Percentiles rank a stretch among this genome's conserved stretches.
phyloP scores from a whole-genome alignment of 1,140 invertebrate genomes.

The Diuraphis noxia region DNA sequence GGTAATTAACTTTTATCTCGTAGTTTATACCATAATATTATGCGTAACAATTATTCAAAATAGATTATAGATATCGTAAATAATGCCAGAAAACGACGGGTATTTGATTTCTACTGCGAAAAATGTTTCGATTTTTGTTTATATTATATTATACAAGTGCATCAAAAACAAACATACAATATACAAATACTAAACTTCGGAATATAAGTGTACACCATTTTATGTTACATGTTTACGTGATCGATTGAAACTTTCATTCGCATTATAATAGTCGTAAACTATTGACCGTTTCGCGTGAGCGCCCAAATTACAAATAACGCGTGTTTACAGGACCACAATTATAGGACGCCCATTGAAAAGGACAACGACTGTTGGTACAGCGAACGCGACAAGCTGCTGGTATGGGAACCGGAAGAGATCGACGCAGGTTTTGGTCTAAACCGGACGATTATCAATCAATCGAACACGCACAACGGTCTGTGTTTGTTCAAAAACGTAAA shows the following conservation, averaged over 20 bases:
- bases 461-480: conserved; percentile 57
- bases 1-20: not conserved
- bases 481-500: conserved; percentile 25
- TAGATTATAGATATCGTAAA: not conserved
- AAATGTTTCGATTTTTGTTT: not conserved
- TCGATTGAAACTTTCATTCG: too few relatives aligned
- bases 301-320: too few relatives aligned
- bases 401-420: conserved; percentile 69
- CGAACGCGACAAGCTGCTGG: conserved; percentile 77
- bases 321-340: conserved; percentile 67
- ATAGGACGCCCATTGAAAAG: conserved; percentile 67
- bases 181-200: too few relatives aligned
- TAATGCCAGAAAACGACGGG: not conserved
- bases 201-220: too few relatives aligned
- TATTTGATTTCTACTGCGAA: not conserved
- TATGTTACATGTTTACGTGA: too few relatives aligned
- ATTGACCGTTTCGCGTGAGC: too few relatives aligned
- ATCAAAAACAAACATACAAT: too few relatives aligned
- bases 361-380: conserved; percentile 72
- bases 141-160: too few relatives aligned
- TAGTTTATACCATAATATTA: not conserved
- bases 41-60: not conserved
- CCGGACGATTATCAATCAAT: not conserved
- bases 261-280: too few relatives aligned
- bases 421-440: conserved; percentile 58